Evolutionary conservation across 2,888 invertebrate genomes (phyloP).

Genomic region (Onchidella celtica): DNA sequence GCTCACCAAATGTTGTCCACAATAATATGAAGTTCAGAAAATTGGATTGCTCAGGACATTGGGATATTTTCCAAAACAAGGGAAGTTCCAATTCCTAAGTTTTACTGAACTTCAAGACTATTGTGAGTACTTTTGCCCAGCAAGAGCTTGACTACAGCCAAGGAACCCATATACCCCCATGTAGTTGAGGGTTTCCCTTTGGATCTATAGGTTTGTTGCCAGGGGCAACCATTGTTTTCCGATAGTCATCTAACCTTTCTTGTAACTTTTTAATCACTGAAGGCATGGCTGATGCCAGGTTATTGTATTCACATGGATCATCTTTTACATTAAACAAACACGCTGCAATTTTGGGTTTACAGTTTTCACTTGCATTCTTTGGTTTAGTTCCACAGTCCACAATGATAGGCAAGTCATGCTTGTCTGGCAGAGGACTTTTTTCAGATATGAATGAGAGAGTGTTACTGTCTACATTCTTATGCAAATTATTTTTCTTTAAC

Average conservation of each 20-base stretch:
- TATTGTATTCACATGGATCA: constrained; percentile 93
- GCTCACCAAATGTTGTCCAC: too few species aligned
- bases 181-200: constrained; percentile 87
- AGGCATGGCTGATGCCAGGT: constrained; percentile 80
- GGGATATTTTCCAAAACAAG: too few species aligned
- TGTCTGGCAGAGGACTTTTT: background rate
- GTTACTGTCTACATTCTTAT: background rate
- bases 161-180: constrained; percentile 87
- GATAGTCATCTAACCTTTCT: constrained; percentile 82
- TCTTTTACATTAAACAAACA: constrained; percentile 90
- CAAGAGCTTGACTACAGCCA: constrained; percentile 81
- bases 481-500: background rate
- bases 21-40: too few species aligned
- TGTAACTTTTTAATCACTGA: constrained; percentile 72
- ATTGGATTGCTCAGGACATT: too few species aligned
- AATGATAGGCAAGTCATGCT: background rate
- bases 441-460: background rate
- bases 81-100: too few species aligned
- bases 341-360: constrained; percentile 85
- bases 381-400: constrained; percentile 76
- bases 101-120: too few species aligned
- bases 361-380: constrained; percentile 80
- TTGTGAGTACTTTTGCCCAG: too few species aligned
- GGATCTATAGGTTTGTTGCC: constrained; percentile 87
- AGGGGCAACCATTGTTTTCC: constrained; percentile 87